Evolutionary conservation across 2,113 vertebrate genomes (phyloP).

Genomic region (Ardeotis arabs): DNA sequence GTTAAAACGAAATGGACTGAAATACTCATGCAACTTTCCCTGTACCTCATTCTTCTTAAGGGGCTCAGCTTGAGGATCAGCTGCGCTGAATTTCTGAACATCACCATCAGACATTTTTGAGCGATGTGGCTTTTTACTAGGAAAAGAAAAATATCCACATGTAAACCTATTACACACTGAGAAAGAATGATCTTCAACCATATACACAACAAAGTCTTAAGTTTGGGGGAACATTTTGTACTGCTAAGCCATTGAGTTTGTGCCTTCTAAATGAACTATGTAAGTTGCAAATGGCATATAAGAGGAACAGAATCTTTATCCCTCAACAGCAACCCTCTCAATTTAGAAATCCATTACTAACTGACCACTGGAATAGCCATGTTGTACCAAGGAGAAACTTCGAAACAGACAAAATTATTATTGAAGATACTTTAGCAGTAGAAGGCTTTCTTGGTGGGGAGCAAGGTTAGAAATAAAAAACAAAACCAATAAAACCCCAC

Average conservation of each 20-base stretch:
- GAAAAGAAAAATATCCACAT: not conserved
- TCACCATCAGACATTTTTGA: not conserved
- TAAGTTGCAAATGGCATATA: not conserved
- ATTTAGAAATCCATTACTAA: not conserved
- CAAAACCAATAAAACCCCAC: not conserved
- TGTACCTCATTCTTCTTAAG: not conserved
- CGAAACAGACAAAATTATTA: not conserved
- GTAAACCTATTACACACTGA: not conserved
- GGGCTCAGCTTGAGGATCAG: not conserved
- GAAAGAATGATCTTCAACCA: not conserved
- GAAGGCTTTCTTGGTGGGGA: not conserved
- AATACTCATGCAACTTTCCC: not conserved
- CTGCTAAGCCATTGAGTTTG: not conserved
- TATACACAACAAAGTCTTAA: not conserved
- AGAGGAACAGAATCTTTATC: not conserved
- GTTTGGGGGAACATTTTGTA: not conserved
- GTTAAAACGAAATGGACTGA: not conserved
- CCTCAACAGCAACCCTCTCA: not conserved
- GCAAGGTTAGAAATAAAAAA: not conserved
- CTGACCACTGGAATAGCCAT: not conserved
- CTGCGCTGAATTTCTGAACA: not conserved
- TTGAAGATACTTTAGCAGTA: not conserved
- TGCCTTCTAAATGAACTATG: not conserved
- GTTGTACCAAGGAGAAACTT: not conserved
- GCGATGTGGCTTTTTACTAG: rapidly evolving